Conservation (phyloP, 2,888 invertebrate genomes). For the Calameuta pallipes region DNA sequence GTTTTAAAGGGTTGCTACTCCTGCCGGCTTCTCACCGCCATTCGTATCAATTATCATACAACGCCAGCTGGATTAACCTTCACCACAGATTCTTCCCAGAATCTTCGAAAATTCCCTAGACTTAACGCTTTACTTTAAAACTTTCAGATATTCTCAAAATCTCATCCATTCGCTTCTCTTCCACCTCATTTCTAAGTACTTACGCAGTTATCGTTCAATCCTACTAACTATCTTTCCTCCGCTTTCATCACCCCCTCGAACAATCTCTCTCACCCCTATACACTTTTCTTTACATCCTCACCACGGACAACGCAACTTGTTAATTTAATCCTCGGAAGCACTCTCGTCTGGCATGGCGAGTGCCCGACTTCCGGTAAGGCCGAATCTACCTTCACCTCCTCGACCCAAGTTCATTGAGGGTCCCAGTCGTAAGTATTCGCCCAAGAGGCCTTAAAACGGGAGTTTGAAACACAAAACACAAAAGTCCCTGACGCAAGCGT, state of each 20-base stretch:
- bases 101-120: neutral
- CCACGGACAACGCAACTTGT: neutral
- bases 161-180: neutral
- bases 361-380: neutral
- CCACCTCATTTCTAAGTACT: neutral
- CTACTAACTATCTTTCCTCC: neutral
- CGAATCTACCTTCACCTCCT: neutral
- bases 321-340: conserved; percentile 27
- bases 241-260: neutral
- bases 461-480: conserved; percentile 40
- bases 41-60: conserved; percentile 57
- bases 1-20: conserved; percentile 53
- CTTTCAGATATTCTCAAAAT: neutral
- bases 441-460: conserved; percentile 33
- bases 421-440: conserved; percentile 19
- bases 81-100: neutral
- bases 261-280: neutral
- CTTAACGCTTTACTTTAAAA: neutral
- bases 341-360: conserved; percentile 25
- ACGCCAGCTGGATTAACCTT: conserved; percentile 6
- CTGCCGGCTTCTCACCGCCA: conserved; percentile 44
- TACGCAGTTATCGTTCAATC: neutral
- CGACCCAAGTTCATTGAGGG: neutral
- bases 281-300: neutral
- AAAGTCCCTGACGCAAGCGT: conserved; percentile 28